Conservation (phyloP, 2,888 invertebrate genomes). For the Meteorus colon region DNA sequence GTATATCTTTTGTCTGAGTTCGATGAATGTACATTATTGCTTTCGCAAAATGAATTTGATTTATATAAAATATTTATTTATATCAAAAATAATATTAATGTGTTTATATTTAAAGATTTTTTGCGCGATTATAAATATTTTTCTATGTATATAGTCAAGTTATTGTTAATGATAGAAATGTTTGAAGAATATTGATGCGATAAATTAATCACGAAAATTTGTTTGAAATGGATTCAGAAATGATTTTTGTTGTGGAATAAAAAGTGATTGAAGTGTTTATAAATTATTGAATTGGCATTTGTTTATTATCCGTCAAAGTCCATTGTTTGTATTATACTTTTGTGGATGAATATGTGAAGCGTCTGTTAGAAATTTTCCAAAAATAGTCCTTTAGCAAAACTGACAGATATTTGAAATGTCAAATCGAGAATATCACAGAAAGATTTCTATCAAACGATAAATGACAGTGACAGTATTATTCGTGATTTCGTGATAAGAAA, state of each 20-base stretch:
- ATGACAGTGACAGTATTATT: no score
- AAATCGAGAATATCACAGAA: no score
- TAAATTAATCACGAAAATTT: neutral
- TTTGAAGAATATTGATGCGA: neutral
- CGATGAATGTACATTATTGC: no score
- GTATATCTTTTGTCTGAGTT: no score
- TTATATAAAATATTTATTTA: no score
- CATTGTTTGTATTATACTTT: neutral
- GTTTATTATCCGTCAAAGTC: neutral
- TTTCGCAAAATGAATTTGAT: no score
- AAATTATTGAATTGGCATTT: constrained; percentile 8
- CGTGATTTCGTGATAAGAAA: no score
- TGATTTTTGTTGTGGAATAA: neutral
- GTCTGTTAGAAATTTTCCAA: neutral
- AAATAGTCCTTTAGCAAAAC: neutral
- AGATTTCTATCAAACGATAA: no score
- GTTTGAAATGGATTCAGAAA: neutral
- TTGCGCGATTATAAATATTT: neutral
- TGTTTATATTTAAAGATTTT: neutral
- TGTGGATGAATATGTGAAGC: neutral
- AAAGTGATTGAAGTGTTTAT: constrained; percentile 20
- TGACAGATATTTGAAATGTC: no score
- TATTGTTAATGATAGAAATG: neutral
- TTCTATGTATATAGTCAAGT: neutral
- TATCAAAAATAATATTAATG: no score